Evolutionary conservation across 2,888 invertebrate genomes (phyloP), one percentile per base, ranked within the genome.

Genomic region (Meliscaeva auricollis): DNA sequence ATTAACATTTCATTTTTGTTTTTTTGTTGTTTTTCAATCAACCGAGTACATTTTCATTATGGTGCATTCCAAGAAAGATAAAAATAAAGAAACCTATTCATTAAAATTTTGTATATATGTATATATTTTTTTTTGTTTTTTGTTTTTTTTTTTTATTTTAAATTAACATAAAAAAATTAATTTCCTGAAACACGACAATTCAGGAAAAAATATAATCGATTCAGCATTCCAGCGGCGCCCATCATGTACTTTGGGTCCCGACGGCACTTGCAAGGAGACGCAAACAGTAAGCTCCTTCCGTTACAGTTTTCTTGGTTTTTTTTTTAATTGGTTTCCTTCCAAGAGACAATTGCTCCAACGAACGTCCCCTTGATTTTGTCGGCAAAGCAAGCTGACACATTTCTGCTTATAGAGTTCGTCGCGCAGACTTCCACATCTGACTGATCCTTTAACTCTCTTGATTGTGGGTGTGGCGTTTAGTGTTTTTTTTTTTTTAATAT

Each of bases 151-250:
- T 66, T 66, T 48, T 50, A 50, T 50, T 3, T 66, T 62, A 52
- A 52, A 38, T 60, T 68, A 69, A 68, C 73, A 81, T 30, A 62
- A 66, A 62, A 66, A 77, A 69, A 77, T 73, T 73, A 22, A 73
- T 69, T 81, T 70, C 81, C 85, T 56, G 81, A 85, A 72, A 64
- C 22, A 80, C 66, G 62, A 73, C 64, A 85, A 69, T 76, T 76
- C 77, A 76, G 81, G 81, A 81, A 73, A 69, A 80, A 87, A 72
- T 80, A 80, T 74, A 77, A 84, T 87, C 87, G 87, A 88, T 88
- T 87, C 88, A 88, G 88, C 88, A 88, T 88, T 88, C 88, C 88
- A 88, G 87, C 84, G 76, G 74, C 76, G 73, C 68, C 80, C 85
- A 77, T 68, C 62, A 41, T 80, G 66, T 79, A 75, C 75, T 64